Evolutionary conservation across 2,797 vertebrate species (phyloP), one percentile per base, ranked within the genome.

Genomic region (Paedocypris micromegethes): DNA sequence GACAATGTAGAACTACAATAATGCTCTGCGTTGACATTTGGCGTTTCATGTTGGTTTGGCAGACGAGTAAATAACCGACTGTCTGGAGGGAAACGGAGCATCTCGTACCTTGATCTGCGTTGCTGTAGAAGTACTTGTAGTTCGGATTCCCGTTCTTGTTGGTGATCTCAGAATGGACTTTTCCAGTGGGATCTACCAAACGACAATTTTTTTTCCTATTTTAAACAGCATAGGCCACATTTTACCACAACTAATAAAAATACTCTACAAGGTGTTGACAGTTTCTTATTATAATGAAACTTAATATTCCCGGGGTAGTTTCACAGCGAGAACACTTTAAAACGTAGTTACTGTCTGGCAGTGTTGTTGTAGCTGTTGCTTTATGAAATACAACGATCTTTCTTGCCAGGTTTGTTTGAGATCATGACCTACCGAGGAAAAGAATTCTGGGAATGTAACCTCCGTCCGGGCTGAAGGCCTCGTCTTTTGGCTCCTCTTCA

Each of bases 111-210:
- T 99, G 97, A 8, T 98, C 96, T 52, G 94, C 93, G 2, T 75
- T 95, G 83, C 91, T 93, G 86, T 98, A 99, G 82, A 98, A 99
- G 83, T 96, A 98, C 73, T 98, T 98, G 86, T 98, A 99, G 89
- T 92, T 97, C 45, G 96, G 95, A 75, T 98, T 98, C 74, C 96
- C 97, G 1, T 88, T 93, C 80, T 86, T 93, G 76, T 98, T 99
- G 70, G 89, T 93, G 79, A 99, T 94, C 84, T 98, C 96, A 73
- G 95, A 90, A 74, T 83, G 96, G 50, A 99, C 93, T 77, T 91
- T 89, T 61, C 97, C 95, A 49, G 86, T 92, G 68, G 95, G 93
- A 85, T 98, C 97, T 99, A 75, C 5, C 7, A 67, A 55, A 46
- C 9, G 56, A 3, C 40, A 70, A 54, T 23, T 23, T 23, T 23